These are phyloP conservation scores for Lucilia cuprina DNA, from an alignment of 1,140 invertebrate species.

Conservation along the genomic window DNA sequence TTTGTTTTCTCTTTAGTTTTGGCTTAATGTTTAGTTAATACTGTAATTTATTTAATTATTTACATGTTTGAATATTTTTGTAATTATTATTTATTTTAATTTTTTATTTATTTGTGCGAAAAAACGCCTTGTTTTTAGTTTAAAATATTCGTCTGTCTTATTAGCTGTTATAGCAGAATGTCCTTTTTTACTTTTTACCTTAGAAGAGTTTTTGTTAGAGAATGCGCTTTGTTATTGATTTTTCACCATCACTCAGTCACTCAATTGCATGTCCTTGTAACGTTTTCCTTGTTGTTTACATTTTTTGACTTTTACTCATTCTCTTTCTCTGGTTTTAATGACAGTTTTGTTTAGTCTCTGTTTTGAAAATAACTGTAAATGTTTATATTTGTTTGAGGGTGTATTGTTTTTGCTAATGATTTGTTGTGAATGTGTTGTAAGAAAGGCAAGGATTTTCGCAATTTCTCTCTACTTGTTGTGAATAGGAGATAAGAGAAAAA, in stretches of 20 bases:
- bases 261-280: constrained; percentile 28
- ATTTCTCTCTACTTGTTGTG: neutral
- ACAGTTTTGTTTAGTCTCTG: neutral
- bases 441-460: neutral
- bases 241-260: neutral
- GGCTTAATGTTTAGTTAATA: neutral
- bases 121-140: constrained; percentile 18
- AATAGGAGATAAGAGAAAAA: neutral
- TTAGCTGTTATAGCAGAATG: neutral
- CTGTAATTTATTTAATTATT: neutral
- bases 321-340: neutral
- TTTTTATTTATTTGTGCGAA: constrained; percentile 16
- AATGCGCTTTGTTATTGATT: constrained; percentile 25
- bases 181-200: neutral
- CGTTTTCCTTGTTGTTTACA: constrained; percentile 30
- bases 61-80: neutral
- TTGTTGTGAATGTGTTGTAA: neutral
- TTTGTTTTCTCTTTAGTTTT: neutral
- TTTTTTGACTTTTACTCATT: neutral
- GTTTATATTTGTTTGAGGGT: neutral
- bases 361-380: neutral
- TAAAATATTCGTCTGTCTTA: constrained; percentile 9
- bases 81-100: neutral
- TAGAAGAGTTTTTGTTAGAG: neutral
- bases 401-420: neutral